Evolutionary conservation across 2,888 invertebrate species (phyloP).

Genomic region (Drosophila flavopinicola): DNA sequence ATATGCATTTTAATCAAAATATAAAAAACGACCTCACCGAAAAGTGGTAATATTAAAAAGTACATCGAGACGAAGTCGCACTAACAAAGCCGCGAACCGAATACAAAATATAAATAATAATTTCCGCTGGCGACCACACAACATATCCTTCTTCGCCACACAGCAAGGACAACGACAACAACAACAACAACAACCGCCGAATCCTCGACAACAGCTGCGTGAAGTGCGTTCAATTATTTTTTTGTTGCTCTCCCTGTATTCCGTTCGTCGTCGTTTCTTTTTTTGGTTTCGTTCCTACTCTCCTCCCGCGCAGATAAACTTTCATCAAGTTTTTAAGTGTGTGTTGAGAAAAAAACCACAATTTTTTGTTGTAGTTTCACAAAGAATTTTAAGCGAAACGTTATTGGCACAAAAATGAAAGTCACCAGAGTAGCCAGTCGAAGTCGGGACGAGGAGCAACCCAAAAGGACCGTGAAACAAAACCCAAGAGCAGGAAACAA

Average conservation of each 20-base stretch:
- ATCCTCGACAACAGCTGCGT: constrained; percentile 69
- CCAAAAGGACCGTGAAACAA: constrained; percentile 25
- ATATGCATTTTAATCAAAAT: constrained; percentile 73
- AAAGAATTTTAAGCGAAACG: constrained; percentile 56
- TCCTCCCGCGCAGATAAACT: constrained; percentile 49
- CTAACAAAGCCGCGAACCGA: constrained; percentile 42
- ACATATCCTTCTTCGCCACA: constrained; percentile 49
- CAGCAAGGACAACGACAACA: constrained; percentile 25
- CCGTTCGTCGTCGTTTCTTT: constrained; percentile 19
- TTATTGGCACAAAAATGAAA: constrained; percentile 60
- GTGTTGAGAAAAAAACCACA: constrained; percentile 32
- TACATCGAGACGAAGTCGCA: constrained; percentile 32
- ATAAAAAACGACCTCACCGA: constrained; percentile 21
- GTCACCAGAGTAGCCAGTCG: constrained; percentile 43
- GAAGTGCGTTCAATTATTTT: constrained; percentile 76
- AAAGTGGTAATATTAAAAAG: constrained; percentile 47
- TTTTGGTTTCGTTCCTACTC: neutral
- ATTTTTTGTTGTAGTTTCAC: constrained; percentile 19
- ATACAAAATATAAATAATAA: constrained; percentile 73
- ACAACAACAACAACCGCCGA: constrained; percentile 28
- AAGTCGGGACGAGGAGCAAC: constrained; percentile 21
- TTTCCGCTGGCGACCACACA: constrained; percentile 69
- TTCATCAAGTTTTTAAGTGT: constrained; percentile 64
- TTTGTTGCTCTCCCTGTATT: constrained; percentile 26
- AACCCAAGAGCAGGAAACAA: constrained; percentile 17